Percentiles rank a stretch among this genome's conserved stretches.
These are phyloP conservation scores for Tylochromis polylepis DNA, from an alignment of 2,113 vertebrate genomes.

Conservation along the genomic window DNA sequence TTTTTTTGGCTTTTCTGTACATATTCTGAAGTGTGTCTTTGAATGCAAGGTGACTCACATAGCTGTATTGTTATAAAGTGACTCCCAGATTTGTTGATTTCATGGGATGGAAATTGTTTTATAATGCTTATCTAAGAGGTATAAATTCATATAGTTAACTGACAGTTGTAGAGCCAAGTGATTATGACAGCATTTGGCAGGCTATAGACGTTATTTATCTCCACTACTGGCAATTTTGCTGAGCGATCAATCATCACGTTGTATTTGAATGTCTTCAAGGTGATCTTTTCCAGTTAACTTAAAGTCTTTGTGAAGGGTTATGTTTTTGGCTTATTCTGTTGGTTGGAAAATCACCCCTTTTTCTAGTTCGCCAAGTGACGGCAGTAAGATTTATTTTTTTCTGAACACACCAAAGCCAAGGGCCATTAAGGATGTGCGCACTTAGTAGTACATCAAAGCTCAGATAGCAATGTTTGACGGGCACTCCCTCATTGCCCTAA, in stretches of 20 bases:
- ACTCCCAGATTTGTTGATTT: conserved; percentile 4
- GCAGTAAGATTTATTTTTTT: background rate
- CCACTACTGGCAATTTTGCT: conserved; percentile 34
- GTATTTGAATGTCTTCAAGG: conserved; percentile 46
- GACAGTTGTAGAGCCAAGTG: conserved; percentile 42
- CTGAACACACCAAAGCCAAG: conserved; percentile 16
- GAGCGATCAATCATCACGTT: conserved; percentile 37
- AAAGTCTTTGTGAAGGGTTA: conserved; percentile 12
- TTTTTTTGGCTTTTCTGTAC: background rate
- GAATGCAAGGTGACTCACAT: background rate
- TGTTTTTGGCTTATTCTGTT: background rate
- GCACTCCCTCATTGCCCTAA: conserved; percentile 54
- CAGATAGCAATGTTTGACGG: conserved; percentile 47
- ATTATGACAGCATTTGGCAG: conserved; percentile 54
- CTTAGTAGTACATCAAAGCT: conserved; percentile 42
- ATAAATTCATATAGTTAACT: conserved; percentile 47
- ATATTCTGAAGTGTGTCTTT: background rate
- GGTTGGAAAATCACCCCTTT: background rate
- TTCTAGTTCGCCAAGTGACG: background rate
- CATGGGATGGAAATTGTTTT: conserved; percentile 49
- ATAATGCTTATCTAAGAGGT: conserved; percentile 48
- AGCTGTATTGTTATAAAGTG: background rate
- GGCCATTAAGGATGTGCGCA: conserved; percentile 18
- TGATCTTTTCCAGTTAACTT: conserved; percentile 37
- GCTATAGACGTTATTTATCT: conserved; percentile 48